Percentiles rank a stretch among this genome's conserved stretches.
Evolutionary conservation across 2,113 vertebrate genomes (phyloP).

Genomic region (Probosciger aterrimus): DNA sequence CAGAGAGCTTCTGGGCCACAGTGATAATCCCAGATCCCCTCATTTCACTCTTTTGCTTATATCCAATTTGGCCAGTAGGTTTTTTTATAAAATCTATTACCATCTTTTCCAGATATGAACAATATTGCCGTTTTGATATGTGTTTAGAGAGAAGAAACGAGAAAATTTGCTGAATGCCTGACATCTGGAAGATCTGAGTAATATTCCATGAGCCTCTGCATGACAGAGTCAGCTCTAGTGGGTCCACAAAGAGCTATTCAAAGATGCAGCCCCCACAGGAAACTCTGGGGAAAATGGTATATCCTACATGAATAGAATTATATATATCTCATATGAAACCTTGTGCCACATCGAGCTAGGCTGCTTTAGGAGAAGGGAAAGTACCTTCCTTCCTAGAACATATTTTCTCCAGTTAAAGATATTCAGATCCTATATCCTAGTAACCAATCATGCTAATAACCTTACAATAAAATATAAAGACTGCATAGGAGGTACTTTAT

Average conservation of each 20-base stretch:
- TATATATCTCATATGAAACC: neutral
- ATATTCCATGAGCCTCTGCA: neutral
- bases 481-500: neutral
- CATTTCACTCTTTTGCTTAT: neutral
- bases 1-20: neutral
- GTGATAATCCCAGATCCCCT: neutral
- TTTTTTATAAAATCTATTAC: neutral
- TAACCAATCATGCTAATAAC: neutral
- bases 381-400: neutral
- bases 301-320: neutral
- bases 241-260: neutral
- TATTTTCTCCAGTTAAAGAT: neutral
- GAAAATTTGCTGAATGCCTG: neutral
- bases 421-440: neutral
- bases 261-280: neutral
- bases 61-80: neutral
- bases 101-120: neutral
- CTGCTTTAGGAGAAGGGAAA: neutral
- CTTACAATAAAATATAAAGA: neutral
- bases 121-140: neutral
- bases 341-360: neutral
- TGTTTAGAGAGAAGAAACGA: neutral
- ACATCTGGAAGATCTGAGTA: neutral
- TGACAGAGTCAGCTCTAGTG: neutral
- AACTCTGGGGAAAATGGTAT: neutral